Conservation (phyloP, 2,113 vertebrate genomes). For the Uria aalge region DNA sequence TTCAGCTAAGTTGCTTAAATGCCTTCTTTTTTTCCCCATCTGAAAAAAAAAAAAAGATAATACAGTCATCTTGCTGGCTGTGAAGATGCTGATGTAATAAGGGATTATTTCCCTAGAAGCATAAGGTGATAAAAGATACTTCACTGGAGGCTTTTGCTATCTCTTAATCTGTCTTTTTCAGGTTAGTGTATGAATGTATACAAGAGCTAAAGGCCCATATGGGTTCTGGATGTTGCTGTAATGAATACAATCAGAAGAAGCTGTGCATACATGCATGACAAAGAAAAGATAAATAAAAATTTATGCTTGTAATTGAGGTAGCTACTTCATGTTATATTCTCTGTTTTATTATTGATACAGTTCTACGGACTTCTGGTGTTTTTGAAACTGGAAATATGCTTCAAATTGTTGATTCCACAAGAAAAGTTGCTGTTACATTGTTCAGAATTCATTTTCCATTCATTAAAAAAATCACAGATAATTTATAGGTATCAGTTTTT, state of each 20-base stretch:
- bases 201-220: neutral
- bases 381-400: neutral
- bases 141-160: neutral
- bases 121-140: neutral
- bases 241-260: neutral
- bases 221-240: neutral
- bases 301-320: constrained; percentile 28
- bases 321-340: neutral
- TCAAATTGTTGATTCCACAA: neutral
- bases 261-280: neutral
- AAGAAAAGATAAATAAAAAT: neutral
- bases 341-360: neutral
- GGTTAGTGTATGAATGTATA: neutral
- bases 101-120: neutral
- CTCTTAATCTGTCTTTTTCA: constrained; percentile 1
- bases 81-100: neutral
- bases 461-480: neutral
- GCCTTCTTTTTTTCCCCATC: neutral
- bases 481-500: neutral
- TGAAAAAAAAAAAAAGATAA: neutral
- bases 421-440: neutral
- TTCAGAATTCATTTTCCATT: constrained; percentile 5
- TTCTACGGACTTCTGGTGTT: neutral
- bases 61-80: neutral
- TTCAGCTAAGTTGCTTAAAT: neutral